Evolutionary conservation across 2,888 invertebrate genomes (phyloP).

Genomic region (Aproaerema taeniolella): DNA sequence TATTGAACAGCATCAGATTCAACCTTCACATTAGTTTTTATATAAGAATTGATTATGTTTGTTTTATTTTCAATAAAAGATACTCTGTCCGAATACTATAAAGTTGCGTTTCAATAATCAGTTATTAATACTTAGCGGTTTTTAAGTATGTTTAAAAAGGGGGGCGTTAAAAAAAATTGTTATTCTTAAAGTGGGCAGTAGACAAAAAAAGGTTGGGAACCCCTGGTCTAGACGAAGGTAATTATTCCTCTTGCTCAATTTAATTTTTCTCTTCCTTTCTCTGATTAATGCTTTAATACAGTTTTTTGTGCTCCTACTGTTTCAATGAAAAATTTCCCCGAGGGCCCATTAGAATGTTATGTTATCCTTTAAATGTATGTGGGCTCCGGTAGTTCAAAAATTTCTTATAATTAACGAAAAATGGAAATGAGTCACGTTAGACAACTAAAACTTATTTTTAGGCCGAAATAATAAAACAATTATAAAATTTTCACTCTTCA

Average conservation of each 20-base stretch:
- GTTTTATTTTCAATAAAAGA: not conserved
- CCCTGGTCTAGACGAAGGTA: too few relatives aligned
- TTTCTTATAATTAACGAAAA: not conserved
- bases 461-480: too few relatives aligned
- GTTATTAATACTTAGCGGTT: conserved; percentile 19
- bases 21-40: too few relatives aligned
- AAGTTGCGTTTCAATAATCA: not conserved
- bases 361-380: not conserved
- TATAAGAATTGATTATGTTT: too few relatives aligned
- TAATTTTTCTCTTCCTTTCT: conserved; percentile 35
- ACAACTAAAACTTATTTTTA: too few relatives aligned
- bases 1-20: too few relatives aligned
- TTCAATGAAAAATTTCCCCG: conserved; percentile 70
- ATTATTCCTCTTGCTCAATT: conserved; percentile 23
- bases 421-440: too few relatives aligned
- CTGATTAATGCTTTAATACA: conserved; percentile 54
- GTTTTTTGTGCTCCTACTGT: conserved; percentile 46
- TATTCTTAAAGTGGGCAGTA: too few relatives aligned
- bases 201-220: too few relatives aligned
- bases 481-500: too few relatives aligned
- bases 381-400: not conserved
- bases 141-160: conserved; percentile 15
- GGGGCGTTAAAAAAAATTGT: not conserved
- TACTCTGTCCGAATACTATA: not conserved
- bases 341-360: conserved; percentile 19